phyloP scores from a whole-genome alignment of 2,113 vertebrate species.

The Lanius ludovicianus region DNA sequence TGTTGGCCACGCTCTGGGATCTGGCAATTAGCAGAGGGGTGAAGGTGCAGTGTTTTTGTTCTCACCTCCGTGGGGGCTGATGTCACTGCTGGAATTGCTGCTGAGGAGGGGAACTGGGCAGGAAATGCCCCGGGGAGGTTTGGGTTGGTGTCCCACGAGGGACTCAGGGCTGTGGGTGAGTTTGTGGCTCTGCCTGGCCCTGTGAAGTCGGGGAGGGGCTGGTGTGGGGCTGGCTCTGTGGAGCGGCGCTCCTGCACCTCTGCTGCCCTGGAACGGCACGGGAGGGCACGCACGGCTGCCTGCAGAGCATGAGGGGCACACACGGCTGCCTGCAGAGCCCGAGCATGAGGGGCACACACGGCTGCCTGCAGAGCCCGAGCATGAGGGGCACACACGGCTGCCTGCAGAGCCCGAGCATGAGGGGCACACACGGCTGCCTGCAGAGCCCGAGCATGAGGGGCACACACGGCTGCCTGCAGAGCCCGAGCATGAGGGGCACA shows the following conservation, averaged over 20 bases:
- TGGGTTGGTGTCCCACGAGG: neutral
- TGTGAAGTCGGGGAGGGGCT: neutral
- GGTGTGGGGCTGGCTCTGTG: neutral
- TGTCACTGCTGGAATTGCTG: neutral
- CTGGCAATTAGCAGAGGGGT: neutral
- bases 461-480: no score
- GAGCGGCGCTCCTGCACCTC: accelerated
- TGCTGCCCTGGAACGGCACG: neutral
- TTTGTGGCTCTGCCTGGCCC: neutral
- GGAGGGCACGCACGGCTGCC: neutral
- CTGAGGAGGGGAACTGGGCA: neutral
- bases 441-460: no score
- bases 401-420: no score
- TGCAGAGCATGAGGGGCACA: neutral
- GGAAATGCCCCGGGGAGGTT: neutral
- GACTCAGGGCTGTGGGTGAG: neutral
- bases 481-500: no score
- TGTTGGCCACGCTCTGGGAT: neutral
- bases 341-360: no score
- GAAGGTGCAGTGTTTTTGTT: neutral
- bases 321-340: no score
- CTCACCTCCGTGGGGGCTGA: neutral
- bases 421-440: no score
- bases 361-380: no score
- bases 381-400: no score